Base-by-base conservation (phyloP, 2,888 invertebrate genomes). In the Meandrusa payeni region DNA sequence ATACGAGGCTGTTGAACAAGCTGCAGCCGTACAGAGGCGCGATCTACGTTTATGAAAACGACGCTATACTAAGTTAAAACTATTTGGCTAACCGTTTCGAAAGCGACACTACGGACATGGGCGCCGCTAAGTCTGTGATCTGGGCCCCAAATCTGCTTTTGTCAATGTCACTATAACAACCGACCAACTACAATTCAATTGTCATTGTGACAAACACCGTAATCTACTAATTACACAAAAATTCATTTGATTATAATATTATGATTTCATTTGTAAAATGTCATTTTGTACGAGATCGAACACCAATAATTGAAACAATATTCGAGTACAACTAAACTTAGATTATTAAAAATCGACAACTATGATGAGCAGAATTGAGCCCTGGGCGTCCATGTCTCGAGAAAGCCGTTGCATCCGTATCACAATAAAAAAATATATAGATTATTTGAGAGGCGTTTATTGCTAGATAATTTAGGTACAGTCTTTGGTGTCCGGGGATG, bases 401-500 rank as follows among this genome's bases (percentile, higher is more conserved):
- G 7, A 28, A 29, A 15, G 29, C 38, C 28, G 7, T 12, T 29
- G 20, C 38, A 23, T 40, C 10, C 29, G 19, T 67, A 74, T 74
- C 76, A 75, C 73, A 64, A 72, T 78, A 77, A 63, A 78, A 78
- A 78, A 78, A 78, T 78, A n/a, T n/a, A 77, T 74, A 76, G 67
- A 64, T 58, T 47, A 70, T 76, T 65, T 72, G 63, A 68, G 73
- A 64, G 66, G 65, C 70, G 59, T 68, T 69, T 74, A 77, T 73
- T 71, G 73, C 75, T 77, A 40, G 2, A 29, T 39, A 74, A 64
- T 63, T 61, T 69, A 75, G 66, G 70, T 73, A 75, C 80, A 81
- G 81, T 83, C 78, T 77, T 79, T 82, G 82, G 81, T 69, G 62
- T 72, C 83, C 60, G 82, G 83, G 48, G 80, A 72, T 48, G 80